Conservation (phyloP, 2,113 vertebrate species). For the Amphilophus citrinellus region DNA sequence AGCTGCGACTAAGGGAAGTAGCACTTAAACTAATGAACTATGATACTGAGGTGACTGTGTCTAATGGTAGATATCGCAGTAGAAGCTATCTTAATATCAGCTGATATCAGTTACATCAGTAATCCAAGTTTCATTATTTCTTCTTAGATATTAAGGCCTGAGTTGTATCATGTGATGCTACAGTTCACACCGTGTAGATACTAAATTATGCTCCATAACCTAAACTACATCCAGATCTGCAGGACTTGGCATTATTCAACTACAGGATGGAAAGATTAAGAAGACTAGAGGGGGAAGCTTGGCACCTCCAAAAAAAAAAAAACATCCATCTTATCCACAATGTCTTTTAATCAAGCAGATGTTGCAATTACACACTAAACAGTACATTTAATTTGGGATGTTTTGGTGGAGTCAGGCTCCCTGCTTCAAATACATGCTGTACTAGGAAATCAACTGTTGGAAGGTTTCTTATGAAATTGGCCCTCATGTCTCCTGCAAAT, state of each 20-base stretch:
- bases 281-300: constrained; percentile 16
- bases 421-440: background rate
- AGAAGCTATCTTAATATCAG: background rate
- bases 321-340: constrained; percentile 54
- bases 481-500: background rate
- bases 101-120: background rate
- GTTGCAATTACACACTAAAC: constrained; percentile 19
- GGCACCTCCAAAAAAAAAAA: background rate
- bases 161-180: background rate
- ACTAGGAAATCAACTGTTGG: constrained; percentile 12
- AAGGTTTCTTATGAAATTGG: background rate
- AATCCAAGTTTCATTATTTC: background rate
- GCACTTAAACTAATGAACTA: background rate
- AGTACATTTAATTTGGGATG: constrained; percentile 47
- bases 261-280: constrained; percentile 40
- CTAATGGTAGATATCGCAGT: background rate
- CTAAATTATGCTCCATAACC: background rate
- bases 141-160: background rate
- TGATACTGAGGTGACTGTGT: background rate
- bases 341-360: constrained; percentile 35
- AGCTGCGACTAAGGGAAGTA: background rate
- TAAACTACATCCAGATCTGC: constrained; percentile 37
- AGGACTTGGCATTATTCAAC: constrained; percentile 16
- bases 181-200: background rate
- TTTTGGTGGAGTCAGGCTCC: constrained; percentile 8